phyloP scores from a whole-genome alignment of 2,888 invertebrate genomes.

The Ichneumon xanthorius region DNA sequence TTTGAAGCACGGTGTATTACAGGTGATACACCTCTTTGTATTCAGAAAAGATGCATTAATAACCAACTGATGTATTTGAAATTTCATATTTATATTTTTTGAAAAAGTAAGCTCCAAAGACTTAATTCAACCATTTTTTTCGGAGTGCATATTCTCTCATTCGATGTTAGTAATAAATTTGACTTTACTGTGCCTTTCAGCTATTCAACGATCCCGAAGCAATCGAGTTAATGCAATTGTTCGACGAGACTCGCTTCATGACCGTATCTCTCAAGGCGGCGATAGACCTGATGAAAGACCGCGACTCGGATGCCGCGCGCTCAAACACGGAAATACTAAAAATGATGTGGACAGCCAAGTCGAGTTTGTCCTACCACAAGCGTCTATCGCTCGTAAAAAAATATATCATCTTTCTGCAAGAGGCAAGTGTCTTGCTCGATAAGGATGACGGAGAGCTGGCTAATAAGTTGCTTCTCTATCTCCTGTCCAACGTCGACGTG shows the following conservation, averaged over 20 bases:
- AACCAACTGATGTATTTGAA: no score
- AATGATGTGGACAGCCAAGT: constrained; percentile 86
- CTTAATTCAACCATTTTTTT: no score
- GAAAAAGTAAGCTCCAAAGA: no score
- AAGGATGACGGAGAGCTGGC: constrained; percentile 74
- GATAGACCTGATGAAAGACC: constrained; percentile 75
- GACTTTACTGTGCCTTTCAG: constrained; percentile 74
- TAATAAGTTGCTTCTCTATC: constrained; percentile 84
- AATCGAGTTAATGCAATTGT: constrained; percentile 82
- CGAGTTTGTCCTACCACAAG: constrained; percentile 87
- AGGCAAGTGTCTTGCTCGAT: constrained; percentile 75
- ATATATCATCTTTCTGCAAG: constrained; percentile 84
- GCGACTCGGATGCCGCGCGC: constrained; percentile 14
- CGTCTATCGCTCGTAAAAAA: constrained; percentile 86
- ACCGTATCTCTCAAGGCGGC: constrained; percentile 85
- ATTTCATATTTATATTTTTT: no score
- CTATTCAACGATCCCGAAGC: constrained; percentile 83
- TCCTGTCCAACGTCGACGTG: constrained; percentile 87
- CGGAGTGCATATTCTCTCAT: no score
- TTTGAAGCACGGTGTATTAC: no score
- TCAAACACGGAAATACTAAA: constrained; percentile 82
- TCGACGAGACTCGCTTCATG: constrained; percentile 84
- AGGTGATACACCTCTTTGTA: no score
- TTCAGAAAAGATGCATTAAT: no score
- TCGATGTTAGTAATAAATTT: background rate